phyloP scores from a whole-genome alignment of 1,140 invertebrate species.

The Cotesia vestalis region DNA sequence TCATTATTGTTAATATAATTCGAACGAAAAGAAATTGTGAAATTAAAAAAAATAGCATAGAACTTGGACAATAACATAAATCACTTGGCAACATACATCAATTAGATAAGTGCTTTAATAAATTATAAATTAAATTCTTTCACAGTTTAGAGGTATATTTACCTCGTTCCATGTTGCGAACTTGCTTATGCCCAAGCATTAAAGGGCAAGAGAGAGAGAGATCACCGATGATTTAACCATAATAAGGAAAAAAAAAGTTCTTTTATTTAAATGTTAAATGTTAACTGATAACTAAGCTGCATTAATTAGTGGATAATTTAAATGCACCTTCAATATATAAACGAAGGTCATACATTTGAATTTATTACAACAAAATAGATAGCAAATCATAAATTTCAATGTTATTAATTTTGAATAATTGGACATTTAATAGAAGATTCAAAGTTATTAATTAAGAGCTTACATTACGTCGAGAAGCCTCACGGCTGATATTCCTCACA shows the following conservation, averaged over 20 bases:
- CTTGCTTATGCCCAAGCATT: conserved; percentile 49
- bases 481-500: conserved; percentile 49
- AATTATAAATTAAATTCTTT: no score
- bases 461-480: conserved; percentile 57
- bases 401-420: conserved; percentile 14
- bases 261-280: not conserved
- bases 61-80: no score
- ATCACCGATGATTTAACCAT: conserved; percentile 41
- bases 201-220: conserved; percentile 37
- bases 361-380: conserved; percentile 21
- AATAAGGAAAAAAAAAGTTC: conserved; percentile 16
- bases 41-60: no score
- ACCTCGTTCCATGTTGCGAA: conserved; percentile 62
- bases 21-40: no score
- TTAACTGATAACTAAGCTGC: conserved; percentile 20
- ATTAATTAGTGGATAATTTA: not conserved
- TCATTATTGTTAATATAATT: no score
- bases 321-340: no score
- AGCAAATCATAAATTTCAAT: conserved; percentile 12
- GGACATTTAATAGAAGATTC: no score
- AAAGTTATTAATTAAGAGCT: conserved; percentile 39
- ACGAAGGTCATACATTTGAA: conserved; percentile 55
- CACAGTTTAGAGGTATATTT: conserved; percentile 50
- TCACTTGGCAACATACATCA: no score
- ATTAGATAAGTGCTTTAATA: no score